Percentiles rank a stretch among this genome's conserved stretches.
Conservation (phyloP, 2,797 vertebrate species). For the Typhlichthys eigenmanni region DNA sequence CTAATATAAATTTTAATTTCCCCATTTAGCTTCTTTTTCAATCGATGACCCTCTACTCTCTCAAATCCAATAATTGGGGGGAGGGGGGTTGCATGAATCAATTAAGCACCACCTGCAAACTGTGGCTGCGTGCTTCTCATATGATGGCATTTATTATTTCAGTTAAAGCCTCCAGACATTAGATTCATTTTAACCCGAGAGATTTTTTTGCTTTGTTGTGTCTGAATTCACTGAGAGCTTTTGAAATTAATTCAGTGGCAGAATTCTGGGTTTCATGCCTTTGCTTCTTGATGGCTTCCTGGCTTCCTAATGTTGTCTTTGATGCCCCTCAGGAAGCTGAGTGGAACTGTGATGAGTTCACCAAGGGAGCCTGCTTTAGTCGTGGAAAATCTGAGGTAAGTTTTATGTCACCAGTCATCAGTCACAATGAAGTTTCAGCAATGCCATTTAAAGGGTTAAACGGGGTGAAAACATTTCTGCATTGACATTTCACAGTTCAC, state of each 20-base stretch:
- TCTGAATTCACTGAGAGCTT: constrained; percentile 41
- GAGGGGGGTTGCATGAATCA: neutral
- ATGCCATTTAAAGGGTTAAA: too few species aligned
- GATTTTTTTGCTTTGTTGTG: constrained; percentile 34
- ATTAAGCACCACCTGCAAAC: neutral
- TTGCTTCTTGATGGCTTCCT: constrained; percentile 47
- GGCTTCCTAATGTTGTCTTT: constrained; percentile 37
- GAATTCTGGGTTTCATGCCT: constrained; percentile 22
- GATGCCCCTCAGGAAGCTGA: constrained; percentile 83
- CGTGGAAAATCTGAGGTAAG: constrained; percentile 96
- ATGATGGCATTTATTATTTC: constrained; percentile 10
- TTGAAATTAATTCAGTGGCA: constrained; percentile 40
- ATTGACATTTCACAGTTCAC: neutral
- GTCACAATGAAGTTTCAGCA: constrained; percentile 28
- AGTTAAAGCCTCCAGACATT: constrained; percentile 33
- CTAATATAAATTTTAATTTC: constrained; percentile 33
- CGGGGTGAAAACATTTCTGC: too few species aligned
- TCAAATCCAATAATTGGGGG: constrained; percentile 6
- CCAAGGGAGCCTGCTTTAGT: constrained; percentile 95
- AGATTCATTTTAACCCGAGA: constrained; percentile 16
- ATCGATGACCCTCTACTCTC: constrained; percentile 32
- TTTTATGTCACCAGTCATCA: constrained; percentile 29
- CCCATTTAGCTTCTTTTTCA: constrained; percentile 34
- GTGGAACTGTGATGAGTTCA: constrained; percentile 94
- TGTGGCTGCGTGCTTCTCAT: neutral